Percentiles rank a stretch among this genome's conserved stretches.
phyloP scores from a whole-genome alignment of 2,797 vertebrate genomes.

The Crenuchus spilurus region DNA sequence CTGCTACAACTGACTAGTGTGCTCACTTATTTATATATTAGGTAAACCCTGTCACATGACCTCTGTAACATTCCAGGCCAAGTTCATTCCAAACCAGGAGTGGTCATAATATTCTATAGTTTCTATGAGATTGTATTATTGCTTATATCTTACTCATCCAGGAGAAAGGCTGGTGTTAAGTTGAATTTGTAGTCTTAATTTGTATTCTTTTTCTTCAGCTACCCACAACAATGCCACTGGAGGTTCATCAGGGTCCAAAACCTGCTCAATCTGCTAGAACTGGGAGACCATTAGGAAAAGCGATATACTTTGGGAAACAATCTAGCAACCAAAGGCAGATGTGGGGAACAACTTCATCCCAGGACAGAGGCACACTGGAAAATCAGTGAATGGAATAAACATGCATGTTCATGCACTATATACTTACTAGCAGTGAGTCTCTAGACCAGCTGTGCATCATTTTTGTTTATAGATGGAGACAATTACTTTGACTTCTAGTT shows the following conservation, averaged over 20 bases:
- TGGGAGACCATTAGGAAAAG: conserved; percentile 1
- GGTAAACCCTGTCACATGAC: no score
- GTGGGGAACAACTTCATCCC: background rate
- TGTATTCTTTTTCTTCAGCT: conserved; percentile 30
- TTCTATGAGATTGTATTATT: no score
- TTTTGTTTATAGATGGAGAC: conserved; percentile 5
- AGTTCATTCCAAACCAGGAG: no score
- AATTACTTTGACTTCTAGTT: conserved; percentile 10
- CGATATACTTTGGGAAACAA: conserved; percentile 33
- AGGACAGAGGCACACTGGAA: conserved; percentile 22
- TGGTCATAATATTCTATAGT: no score
- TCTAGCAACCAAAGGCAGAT: conserved; percentile 34
- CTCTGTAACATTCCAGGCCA: no score
- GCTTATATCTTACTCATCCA: background rate
- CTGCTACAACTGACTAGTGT: no score
- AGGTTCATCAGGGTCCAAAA: conserved; percentile 72
- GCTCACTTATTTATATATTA: no score
- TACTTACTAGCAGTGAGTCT: conserved; percentile 33
- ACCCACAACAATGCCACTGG: conserved; percentile 60
- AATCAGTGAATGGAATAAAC: conserved; percentile 30
- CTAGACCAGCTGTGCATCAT: conserved; percentile 21
- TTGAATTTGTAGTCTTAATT: background rate
- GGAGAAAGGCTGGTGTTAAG: background rate
- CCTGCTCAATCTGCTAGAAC: conserved; percentile 75
- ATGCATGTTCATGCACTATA: conserved; percentile 22